These are phyloP conservation scores for Phalacrocorax brasilianus DNA, from an alignment of 2,113 vertebrate species.

Conservation along the genomic window DNA sequence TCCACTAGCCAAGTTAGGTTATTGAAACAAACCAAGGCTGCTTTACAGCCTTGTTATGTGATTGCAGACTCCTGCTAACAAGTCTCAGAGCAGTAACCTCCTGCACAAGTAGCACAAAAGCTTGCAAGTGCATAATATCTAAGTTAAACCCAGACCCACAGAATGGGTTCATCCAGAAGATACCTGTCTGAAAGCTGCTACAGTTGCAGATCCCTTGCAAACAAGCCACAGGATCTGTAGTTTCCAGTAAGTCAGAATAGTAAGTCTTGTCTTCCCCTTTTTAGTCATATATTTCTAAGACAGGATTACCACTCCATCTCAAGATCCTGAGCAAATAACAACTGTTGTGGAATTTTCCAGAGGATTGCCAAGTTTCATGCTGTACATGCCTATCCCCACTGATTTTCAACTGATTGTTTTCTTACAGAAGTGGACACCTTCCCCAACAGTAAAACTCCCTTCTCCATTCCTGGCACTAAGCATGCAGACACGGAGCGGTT, in stretches of 20 bases:
- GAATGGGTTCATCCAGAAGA: background rate
- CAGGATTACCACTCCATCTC: background rate
- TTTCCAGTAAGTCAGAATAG: background rate
- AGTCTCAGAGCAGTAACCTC: background rate
- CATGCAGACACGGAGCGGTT: rapidly evolving
- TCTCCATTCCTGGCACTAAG: rapidly evolving
- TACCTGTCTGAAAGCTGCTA: background rate
- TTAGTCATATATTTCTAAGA: background rate
- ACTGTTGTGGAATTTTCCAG: background rate
- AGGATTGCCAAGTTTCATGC: background rate
- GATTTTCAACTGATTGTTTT: background rate
- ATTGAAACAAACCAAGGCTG: background rate
- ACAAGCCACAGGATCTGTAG: background rate
- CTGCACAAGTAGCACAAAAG: background rate
- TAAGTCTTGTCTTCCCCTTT: background rate
- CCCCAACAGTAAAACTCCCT: background rate
- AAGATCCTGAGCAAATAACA: background rate
- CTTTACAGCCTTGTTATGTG: too few species aligned
- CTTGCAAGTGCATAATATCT: background rate
- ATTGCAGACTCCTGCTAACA: background rate
- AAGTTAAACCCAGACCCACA: background rate
- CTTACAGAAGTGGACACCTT: background rate
- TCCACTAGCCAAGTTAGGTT: background rate
- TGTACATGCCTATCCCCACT: background rate
- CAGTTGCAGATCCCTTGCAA: background rate